A percentile compares a stretch with the other conserved stretches of the same genome.
Evolutionary conservation across 2,888 invertebrate species (phyloP).

Genomic region (Meandrusa payeni): DNA sequence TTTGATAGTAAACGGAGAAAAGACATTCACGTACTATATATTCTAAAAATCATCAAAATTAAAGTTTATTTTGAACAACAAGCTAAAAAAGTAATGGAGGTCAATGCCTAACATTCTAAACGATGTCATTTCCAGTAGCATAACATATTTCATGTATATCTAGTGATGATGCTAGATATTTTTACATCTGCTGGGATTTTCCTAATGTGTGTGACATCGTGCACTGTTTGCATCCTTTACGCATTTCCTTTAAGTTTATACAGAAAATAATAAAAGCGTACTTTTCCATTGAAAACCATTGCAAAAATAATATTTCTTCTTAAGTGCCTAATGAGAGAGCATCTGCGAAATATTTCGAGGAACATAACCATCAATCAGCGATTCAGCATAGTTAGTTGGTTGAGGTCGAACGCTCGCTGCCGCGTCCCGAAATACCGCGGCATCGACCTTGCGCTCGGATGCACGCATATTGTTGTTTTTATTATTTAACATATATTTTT

Average conservation of each 20-base stretch:
- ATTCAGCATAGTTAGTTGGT: constrained; percentile 49
- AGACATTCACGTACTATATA: too few relatives aligned
- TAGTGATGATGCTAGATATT: too few relatives aligned
- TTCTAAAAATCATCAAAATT: too few relatives aligned
- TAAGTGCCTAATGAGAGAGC: constrained; percentile 40
- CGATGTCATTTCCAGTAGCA: constrained; percentile 4
- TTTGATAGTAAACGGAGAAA: too few relatives aligned
- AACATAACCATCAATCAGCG: constrained; percentile 62
- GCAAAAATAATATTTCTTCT: constrained; percentile 30
- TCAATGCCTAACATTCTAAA: constrained; percentile 9
- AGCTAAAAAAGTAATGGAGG: constrained; percentile 15
- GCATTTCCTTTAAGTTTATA: background rate
- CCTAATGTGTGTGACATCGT: background rate
- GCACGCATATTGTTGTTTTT: constrained; percentile 68
- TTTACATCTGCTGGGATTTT: too few relatives aligned
- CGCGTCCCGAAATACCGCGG: constrained; percentile 70
- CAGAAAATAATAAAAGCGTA: background rate
- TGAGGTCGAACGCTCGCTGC: constrained; percentile 51
- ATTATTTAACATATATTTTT: constrained; percentile 70
- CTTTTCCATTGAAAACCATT: constrained; percentile 17
- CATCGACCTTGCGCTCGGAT: constrained; percentile 72
- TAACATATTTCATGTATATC: too few relatives aligned
- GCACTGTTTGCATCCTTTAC: background rate
- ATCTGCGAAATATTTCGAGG: constrained; percentile 50
- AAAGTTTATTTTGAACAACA: constrained; percentile 16